Conservation (phyloP, 2,113 vertebrate genomes). For the Anser brachyrhynchus region DNA sequence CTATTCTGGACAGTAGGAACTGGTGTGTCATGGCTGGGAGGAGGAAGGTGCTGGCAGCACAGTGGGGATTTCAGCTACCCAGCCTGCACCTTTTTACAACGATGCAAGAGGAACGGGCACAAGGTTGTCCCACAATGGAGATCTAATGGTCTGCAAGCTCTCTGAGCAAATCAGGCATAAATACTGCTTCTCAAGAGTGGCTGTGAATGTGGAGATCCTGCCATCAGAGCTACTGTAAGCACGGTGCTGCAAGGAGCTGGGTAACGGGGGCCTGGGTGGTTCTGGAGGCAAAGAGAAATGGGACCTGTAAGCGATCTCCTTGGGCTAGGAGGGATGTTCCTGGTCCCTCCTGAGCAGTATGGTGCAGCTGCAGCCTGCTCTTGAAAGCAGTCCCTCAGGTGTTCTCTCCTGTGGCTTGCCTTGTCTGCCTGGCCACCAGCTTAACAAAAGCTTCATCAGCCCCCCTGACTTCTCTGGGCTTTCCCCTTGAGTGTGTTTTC, state of each 20-base stretch:
- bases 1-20: not conserved
- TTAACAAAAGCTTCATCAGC: not conserved
- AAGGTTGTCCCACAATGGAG: not conserved
- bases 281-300: not conserved
- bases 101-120: not conserved
- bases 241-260: not conserved
- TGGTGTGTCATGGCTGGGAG: not conserved
- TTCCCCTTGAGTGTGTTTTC: not conserved
- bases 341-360: not conserved
- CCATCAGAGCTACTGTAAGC: not conserved
- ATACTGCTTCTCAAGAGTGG: not conserved
- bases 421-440: not conserved
- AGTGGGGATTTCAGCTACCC: not conserved
- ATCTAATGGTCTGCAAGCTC: not conserved
- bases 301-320: not conserved
- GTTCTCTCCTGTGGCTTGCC: not conserved
- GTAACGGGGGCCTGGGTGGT: not conserved
- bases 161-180: not conserved
- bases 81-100: not conserved
- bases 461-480: not conserved
- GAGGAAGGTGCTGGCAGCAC: not conserved
- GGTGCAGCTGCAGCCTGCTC: not conserved
- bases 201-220: not conserved
- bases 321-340: not conserved
- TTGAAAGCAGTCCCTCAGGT: rapidly evolving